Conservation (phyloP, 2,888 invertebrate genomes). For the Meta bourneti region DNA sequence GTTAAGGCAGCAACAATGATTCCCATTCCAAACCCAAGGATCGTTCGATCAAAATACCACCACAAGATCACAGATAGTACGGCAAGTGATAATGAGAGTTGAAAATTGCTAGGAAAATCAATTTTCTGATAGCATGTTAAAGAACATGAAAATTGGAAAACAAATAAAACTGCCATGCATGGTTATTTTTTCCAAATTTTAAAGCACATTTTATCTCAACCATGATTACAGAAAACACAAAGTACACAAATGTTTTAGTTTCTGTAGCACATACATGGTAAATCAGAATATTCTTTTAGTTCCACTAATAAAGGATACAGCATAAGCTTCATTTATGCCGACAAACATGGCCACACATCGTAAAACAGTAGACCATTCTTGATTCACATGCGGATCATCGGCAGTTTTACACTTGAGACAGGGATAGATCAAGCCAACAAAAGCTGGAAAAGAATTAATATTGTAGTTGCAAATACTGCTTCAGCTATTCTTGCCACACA, state of each 20-base stretch:
- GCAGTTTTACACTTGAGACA: constrained; percentile 80
- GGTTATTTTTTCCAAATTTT: no score
- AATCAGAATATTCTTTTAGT: no score
- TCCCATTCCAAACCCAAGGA: constrained; percentile 82
- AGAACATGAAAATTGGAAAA: not conserved
- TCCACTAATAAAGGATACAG: constrained; percentile 79
- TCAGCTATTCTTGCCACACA: no score
- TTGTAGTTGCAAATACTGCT: no score
- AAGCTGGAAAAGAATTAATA: not conserved
- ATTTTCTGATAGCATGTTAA: constrained; percentile 80
- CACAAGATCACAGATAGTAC: constrained; percentile 82
- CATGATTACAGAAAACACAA: no score
- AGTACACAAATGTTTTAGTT: no score
- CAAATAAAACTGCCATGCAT: not conserved
- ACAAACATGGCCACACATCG: constrained; percentile 82
- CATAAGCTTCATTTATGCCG: constrained; percentile 82
- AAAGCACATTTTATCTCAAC: no score
- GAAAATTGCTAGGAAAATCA: constrained; percentile 81
- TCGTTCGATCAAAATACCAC: constrained; percentile 82
- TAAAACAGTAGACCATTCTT: constrained; percentile 82
- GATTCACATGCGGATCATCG: constrained; percentile 79
- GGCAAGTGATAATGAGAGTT: constrained; percentile 81
- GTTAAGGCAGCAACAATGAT: constrained; percentile 81
- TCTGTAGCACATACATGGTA: no score
- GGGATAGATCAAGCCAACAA: constrained; percentile 81